Percentiles rank a stretch among this genome's conserved stretches.
Evolutionary conservation across 1,140 invertebrate genomes (phyloP).

Genomic region (Drosophila erecta): DNA sequence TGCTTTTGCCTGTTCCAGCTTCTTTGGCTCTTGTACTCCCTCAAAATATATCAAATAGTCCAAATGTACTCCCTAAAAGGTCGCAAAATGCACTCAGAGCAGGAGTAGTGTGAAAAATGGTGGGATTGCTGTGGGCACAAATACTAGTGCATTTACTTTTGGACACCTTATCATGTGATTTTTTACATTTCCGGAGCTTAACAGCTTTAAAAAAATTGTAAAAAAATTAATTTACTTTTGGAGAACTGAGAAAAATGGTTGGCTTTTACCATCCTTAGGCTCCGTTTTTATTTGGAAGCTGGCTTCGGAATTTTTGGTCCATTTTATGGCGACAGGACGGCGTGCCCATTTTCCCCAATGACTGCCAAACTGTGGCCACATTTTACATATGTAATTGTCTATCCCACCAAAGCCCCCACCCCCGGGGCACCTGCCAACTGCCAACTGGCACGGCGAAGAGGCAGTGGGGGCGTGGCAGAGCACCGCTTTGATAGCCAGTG

Average conservation of each 20-base stretch:
- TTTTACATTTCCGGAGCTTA: no score
- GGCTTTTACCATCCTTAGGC: background rate
- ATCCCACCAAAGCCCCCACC: no score
- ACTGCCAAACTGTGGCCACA: constrained; percentile 43
- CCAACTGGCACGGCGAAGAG: background rate
- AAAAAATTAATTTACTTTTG: no score
- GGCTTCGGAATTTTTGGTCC: constrained; percentile 13
- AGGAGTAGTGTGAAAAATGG: background rate
- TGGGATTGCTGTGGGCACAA: background rate
- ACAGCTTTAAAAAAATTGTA: no score
- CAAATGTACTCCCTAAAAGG: background rate
- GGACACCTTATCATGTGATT: background rate
- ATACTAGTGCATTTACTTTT: background rate
- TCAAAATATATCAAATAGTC: background rate
- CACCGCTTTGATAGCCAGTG: constrained; percentile 26
- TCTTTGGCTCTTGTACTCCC: background rate
- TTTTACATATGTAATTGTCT: constrained; percentile 58
- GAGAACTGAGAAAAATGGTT: background rate
- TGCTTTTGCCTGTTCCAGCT: constrained; percentile 54
- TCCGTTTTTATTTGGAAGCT: background rate
- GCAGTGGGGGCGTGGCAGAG: background rate
- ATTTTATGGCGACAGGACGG: constrained; percentile 52
- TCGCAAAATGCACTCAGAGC: background rate
- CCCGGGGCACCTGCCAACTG: constrained; percentile 23
- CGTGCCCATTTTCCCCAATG: constrained; percentile 24